Evolutionary conservation across 64 coral and sea anemone genomes (phyloP).

Genomic region (Stylophora pistillata): DNA sequence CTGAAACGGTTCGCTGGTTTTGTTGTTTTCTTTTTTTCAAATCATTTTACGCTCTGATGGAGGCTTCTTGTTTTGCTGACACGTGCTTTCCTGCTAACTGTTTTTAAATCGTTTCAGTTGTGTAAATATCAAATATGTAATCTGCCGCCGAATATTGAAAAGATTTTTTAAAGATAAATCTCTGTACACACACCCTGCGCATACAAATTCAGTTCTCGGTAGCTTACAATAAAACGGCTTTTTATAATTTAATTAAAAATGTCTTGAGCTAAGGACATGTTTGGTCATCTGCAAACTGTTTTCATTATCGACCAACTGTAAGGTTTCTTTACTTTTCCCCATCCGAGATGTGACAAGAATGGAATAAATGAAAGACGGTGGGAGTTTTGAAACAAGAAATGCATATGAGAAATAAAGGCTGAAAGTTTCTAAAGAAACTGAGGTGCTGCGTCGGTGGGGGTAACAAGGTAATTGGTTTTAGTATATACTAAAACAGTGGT

Average conservation of each 20-base stretch:
- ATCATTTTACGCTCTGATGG: background rate
- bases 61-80: background rate
- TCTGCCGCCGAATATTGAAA: background rate
- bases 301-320: constrained; percentile 7
- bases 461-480: no score
- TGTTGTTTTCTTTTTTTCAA: background rate
- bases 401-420: no score
- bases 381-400: no score
- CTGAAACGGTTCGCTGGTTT: background rate
- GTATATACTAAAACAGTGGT: no score
- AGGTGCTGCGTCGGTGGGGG: no score
- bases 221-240: background rate
- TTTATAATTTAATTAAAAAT: constrained; percentile 26
- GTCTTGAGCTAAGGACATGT: background rate
- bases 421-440: no score
- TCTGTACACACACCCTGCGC: background rate
- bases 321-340: background rate
- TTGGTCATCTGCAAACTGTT: constrained; percentile 2
- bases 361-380: background rate
- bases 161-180: background rate
- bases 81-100: background rate
- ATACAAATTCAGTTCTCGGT: background rate
- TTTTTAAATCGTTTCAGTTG: background rate
- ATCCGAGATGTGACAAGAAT: background rate
- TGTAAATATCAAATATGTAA: background rate